Conservation (phyloP, 2,888 invertebrate genomes). For the Hanleya hanleyi region DNA sequence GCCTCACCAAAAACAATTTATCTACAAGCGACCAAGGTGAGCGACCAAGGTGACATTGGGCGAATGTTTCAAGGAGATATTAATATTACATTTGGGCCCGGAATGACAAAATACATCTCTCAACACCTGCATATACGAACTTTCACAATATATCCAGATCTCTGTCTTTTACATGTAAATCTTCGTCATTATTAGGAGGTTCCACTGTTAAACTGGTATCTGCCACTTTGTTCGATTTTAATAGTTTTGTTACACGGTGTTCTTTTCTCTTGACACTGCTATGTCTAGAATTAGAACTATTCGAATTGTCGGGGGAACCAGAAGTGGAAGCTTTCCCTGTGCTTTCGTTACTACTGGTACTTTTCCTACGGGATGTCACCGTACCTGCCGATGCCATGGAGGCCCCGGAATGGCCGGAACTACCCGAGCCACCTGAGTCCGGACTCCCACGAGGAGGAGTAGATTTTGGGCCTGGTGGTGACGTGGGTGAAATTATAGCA, state of each 20-base stretch:
- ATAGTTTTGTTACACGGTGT: not conserved
- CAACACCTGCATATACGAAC: not conserved
- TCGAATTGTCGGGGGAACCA: not conserved
- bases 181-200: conserved; percentile 48
- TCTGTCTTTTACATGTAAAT: conserved; percentile 59
- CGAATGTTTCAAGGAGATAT: not conserved
- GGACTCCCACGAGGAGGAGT: not conserved
- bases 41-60: not conserved
- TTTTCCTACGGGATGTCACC: not conserved
- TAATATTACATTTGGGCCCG: not conserved
- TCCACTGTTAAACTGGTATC: conserved; percentile 4
- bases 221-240: not conserved
- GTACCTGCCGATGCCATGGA: not conserved
- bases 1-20: not conserved
- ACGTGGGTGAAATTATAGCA: not conserved
- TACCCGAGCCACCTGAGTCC: not conserved
- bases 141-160: conserved; percentile 66
- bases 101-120: not conserved
- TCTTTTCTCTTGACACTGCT: not conserved
- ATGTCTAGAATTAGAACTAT: not conserved
- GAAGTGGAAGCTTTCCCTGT: not conserved
- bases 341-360: not conserved
- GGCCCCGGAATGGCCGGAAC: not conserved
- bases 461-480: not conserved
- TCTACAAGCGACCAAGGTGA: not conserved